Conservation (phyloP, 2,888 invertebrate genomes). For the Allacma fusca region DNA sequence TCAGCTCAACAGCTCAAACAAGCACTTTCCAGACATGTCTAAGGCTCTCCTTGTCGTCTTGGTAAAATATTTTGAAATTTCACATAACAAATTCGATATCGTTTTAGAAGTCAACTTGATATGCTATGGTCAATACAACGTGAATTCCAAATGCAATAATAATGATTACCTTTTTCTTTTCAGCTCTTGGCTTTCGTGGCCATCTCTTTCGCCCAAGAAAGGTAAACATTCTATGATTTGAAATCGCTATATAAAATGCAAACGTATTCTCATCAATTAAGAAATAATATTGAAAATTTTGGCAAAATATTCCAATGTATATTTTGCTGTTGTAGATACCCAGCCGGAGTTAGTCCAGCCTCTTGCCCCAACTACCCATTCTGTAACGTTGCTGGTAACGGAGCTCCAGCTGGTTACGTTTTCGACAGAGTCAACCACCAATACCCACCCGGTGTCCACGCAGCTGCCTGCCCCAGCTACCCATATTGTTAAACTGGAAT, state of each 20-base stretch:
- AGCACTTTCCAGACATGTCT: slow-evolving; percentile 44
- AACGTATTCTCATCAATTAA: too few relatives aligned
- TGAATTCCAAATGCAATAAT: too few relatives aligned
- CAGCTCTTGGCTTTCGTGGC: slow-evolving; percentile 56
- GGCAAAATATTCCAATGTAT: too few relatives aligned
- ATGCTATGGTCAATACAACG: too few relatives aligned
- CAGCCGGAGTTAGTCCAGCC: slow-evolving; percentile 64
- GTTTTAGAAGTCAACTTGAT: too few relatives aligned
- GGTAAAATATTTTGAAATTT: slow-evolving; percentile 40
- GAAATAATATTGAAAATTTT: too few relatives aligned
- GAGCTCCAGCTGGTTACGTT: slow-evolving; percentile 55
- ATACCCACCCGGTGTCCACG: slow-evolving; percentile 55
- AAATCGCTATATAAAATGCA: too few relatives aligned
- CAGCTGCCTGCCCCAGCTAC: slow-evolving; percentile 46
- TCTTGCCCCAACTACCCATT: slow-evolving; percentile 72
- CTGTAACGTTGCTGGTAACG: slow-evolving; percentile 65
- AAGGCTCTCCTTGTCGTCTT: slow-evolving; percentile 49
- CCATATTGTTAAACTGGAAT: slow-evolving; percentile 45
- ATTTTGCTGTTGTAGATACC: slow-evolving; percentile 42
- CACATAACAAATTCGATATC: too few relatives aligned
- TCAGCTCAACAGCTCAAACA: not conserved
- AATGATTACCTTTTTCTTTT: slow-evolving; percentile 24
- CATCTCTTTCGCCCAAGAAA: slow-evolving; percentile 52
- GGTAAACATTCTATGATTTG: too few relatives aligned
- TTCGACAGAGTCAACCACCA: slow-evolving; percentile 55